Evolutionary conservation across 1,140 invertebrate genomes (phyloP).

Genomic region (Bombus affinis): DNA sequence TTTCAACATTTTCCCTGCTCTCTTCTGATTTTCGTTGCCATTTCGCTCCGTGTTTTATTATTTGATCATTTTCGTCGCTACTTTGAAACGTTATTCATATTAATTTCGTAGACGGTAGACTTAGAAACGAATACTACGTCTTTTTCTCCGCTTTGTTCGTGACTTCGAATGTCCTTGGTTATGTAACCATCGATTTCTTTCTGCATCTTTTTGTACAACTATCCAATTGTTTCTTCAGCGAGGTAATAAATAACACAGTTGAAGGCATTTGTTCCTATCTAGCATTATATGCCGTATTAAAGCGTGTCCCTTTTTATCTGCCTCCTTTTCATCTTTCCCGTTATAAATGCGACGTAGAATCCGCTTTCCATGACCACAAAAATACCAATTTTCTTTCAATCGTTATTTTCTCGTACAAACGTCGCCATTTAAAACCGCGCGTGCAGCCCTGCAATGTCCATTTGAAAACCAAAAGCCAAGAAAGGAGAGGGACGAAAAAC

Average conservation of each 20-base stretch:
- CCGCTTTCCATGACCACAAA: background rate
- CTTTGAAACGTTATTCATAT: background rate
- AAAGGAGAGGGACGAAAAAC: too few relatives aligned
- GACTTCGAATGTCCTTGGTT: constrained; percentile 13
- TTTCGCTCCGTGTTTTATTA: background rate
- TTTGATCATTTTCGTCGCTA: background rate
- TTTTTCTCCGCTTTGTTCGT: background rate
- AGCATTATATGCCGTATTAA: background rate
- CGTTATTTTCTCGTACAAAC: background rate
- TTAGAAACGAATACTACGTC: background rate
- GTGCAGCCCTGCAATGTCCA: background rate
- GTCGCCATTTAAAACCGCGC: background rate
- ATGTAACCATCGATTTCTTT: constrained; percentile 1
- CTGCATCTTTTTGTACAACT: background rate
- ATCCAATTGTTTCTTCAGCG: background rate
- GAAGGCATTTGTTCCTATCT: background rate
- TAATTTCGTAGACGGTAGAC: background rate
- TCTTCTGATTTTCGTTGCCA: background rate
- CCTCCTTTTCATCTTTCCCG: background rate
- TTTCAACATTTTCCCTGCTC: background rate
- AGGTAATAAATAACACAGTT: background rate
- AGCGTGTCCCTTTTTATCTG: background rate
- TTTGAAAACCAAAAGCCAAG: background rate
- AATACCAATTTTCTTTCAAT: background rate
- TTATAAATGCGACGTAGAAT: background rate